Percentiles rank a stretch among this genome's conserved stretches.
Evolutionary conservation across 2,113 vertebrate species (phyloP).

Genomic region (Neodontobutis hainanensis): DNA sequence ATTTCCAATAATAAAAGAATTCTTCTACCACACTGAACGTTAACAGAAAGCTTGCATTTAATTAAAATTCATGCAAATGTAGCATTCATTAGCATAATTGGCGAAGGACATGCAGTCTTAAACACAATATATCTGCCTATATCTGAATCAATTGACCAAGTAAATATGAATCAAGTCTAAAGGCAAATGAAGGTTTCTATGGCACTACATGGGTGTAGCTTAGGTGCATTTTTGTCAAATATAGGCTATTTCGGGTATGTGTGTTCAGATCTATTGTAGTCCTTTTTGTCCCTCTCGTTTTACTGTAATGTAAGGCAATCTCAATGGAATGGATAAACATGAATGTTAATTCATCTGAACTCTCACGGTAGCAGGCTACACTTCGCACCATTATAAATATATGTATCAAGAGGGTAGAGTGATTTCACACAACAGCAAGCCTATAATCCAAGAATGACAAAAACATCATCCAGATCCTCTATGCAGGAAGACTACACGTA

Average conservation of each 20-base stretch:
- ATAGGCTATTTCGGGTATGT: constrained; percentile 66
- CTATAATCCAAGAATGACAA: constrained; percentile 51
- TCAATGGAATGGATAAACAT: constrained; percentile 71
- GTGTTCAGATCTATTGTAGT: constrained; percentile 62
- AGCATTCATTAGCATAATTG: constrained; percentile 43
- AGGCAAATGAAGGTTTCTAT: constrained; percentile 81
- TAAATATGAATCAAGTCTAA: constrained; percentile 71
- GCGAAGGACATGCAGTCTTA: constrained; percentile 62
- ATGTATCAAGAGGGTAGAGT: constrained; percentile 36
- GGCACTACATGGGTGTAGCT: constrained; percentile 78
- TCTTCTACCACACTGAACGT: constrained; percentile 46
- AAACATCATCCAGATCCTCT: constrained; percentile 47
- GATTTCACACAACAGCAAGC: constrained; percentile 55
- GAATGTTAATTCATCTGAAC: constrained; percentile 55
- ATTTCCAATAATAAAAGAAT: constrained; percentile 60
- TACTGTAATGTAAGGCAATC: constrained; percentile 73
- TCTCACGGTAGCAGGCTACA: constrained; percentile 51
- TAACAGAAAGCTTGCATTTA: constrained; percentile 59
- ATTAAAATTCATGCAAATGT: constrained; percentile 65
- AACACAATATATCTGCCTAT: constrained; percentile 64
- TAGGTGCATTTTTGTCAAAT: constrained; percentile 74
- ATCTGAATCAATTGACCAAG: constrained; percentile 61
- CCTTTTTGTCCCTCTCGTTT: constrained; percentile 56
- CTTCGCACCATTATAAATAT: constrained; percentile 33
- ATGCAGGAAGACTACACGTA: constrained; percentile 72